Evolutionary conservation across 2,888 invertebrate genomes (phyloP), one percentile per base, ranked within the genome.

Genomic region (Macrostomum cliftonense): DNA sequence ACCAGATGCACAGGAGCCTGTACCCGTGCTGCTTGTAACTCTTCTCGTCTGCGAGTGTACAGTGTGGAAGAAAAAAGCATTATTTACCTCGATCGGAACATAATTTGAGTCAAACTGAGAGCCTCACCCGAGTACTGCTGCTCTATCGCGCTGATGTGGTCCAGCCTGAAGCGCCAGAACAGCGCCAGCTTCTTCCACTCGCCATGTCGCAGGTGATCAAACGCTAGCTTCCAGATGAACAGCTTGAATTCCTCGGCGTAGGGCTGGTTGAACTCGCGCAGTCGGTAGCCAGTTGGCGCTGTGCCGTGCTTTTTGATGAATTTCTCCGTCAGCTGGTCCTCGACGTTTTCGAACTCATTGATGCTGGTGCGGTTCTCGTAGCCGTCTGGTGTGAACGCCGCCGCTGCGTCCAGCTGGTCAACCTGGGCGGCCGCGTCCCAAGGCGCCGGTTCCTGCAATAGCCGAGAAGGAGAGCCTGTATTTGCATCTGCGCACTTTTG

Each of bases 11-110:
- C 61, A 79, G 66, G 74, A 79, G 74, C 39, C 79, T 70, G 60
- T 75, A 79, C n/a, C 78, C 78, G 59, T 79, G 79, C 59, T 79
- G 79, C 59, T 78, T 78, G 66, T 76, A 78, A 63, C 79, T 79
- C 43, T 75, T 73, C 20, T 77, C 73, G 56, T 79, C 79, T 78
- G 64, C 28, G 28, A 7, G 9, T 7, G 28, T 28, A n/a, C n/a
- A n/a, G n/a, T n/a, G n/a, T n/a, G n/a, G n/a, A n/a, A n/a, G n/a
- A n/a, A n/a, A n/a, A n/a, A n/a, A n/a, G n/a, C n/a, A n/a, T n/a
- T n/a, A n/a, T n/a, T n/a, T n/a, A n/a, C n/a, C n/a, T n/a, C n/a
- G n/a, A n/a, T n/a, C n/a, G n/a, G n/a, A n/a, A n/a, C n/a, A n/a
- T n/a, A n/a, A n/a, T n/a, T n/a, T n/a, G n/a, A n/a, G n/a, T n/a